Percentiles rank a stretch among this genome's conserved stretches.
phyloP scores from a whole-genome alignment of 2,113 vertebrate species.

The Craseonycteris thonglongyai region DNA sequence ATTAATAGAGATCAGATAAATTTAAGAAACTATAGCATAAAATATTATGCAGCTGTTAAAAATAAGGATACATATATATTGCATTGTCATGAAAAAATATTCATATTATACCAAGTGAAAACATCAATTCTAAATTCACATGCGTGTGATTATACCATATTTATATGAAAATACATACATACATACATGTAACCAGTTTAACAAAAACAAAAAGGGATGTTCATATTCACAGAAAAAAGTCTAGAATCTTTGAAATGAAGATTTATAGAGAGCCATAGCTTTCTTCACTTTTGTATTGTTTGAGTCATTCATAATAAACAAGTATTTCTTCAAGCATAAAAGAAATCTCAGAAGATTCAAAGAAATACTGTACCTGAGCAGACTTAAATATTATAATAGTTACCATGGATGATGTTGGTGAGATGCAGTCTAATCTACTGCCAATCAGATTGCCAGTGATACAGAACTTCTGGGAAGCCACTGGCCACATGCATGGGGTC shows the following conservation, averaged over 20 bases:
- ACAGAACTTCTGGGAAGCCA: not conserved
- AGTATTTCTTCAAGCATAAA: not conserved
- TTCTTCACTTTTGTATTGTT: not conserved
- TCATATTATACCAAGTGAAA: not conserved
- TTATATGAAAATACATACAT: not conserved
- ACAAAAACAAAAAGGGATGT: not conserved
- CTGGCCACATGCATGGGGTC: fast-evolving
- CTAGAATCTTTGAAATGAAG: not conserved
- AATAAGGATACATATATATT: not conserved
- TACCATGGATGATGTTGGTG: not conserved
- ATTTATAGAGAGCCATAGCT: not conserved
- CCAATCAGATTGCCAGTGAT: not conserved
- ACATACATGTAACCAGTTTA: not conserved
- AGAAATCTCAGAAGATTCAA: not conserved
- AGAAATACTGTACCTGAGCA: not conserved
- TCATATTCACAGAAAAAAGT: not conserved
- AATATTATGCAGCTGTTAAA: not conserved
- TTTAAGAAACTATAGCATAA: not conserved
- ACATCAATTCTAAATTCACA: not conserved
- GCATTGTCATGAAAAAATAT: not conserved
- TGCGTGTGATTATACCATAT: not conserved
- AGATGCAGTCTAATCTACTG: not conserved
- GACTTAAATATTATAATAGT: not conserved
- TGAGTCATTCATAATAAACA: not conserved
- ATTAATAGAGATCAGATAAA: not conserved